Evolutionary conservation across 2,113 vertebrate genomes (phyloP), one percentile per base, ranked within the genome.

Genomic region (Tragelaphus imberbis): DNA sequence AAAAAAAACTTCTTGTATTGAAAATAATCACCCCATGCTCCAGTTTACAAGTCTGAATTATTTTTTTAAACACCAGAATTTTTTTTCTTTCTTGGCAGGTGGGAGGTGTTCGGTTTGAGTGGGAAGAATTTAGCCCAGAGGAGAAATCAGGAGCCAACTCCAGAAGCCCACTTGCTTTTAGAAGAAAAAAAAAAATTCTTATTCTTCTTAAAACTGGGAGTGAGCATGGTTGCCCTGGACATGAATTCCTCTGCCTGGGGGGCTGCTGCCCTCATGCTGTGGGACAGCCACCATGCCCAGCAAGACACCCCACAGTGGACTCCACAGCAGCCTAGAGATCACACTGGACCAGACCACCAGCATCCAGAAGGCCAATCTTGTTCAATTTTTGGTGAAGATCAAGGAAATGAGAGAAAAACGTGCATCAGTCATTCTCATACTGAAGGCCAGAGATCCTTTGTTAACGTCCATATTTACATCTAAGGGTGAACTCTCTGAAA

Each of bases 21-120:
- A 96, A 98, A 98, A 96, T 90, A 96, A 97, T 97, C 86, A 94
- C 44, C 71, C 85, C 91, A 86, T 93, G 86, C 82, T 98, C 94
- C 97, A 84, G 96, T 98, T 97, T 96, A 89, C 71, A 93, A 97
- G 82, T 92, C 86, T 95, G 91, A 95, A 94, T 79, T 61, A 92
- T 92, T 68, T 95, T 93, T 94, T 91, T 93, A 94, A 96, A 91
- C 86, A 94, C 44, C 36, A 94, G 88, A 90, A 75, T 86, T 59
- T 92, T 80, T 93, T 82, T 91, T 82, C 12, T 82, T 86, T 49
- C 92, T 84, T 93, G 93, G 88, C 93, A 96, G 89, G 94, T 97
- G 89, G 95, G 93, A 97, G 86, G 97, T 96, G 89, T 96, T 94
- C 94, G 40, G 68, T 95, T 89, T 97, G 82, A 96, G 89, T 94